These are phyloP conservation scores for Pasiphila rectangulata DNA, from an alignment of 2,888 invertebrate genomes.

Conservation along the genomic window DNA sequence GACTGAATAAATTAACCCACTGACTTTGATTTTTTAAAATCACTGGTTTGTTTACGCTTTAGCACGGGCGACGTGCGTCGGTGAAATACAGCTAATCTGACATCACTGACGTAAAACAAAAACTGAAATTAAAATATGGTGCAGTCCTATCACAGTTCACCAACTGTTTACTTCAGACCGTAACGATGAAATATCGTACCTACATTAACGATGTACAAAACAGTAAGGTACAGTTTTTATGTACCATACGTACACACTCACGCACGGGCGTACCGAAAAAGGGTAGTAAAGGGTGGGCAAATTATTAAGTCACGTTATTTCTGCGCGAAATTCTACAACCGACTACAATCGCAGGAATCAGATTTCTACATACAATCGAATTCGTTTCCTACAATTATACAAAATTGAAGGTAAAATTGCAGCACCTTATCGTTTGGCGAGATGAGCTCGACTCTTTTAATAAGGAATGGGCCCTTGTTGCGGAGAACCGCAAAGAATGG, in stretches of 20 bases:
- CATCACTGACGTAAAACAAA: slow-evolving; percentile 42
- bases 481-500: no score
- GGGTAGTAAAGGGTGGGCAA: neutral
- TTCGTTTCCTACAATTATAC: slow-evolving; percentile 46
- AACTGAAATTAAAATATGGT: slow-evolving; percentile 43
- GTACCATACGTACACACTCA: neutral
- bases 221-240: neutral
- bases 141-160: slow-evolving; percentile 33
- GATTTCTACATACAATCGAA: slow-evolving; percentile 47
- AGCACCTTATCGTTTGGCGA: slow-evolving; percentile 42
- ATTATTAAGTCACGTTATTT: slow-evolving; percentile 30
- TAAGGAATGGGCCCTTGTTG: no score
- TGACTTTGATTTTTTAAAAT: slow-evolving; percentile 29
- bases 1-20: slow-evolving; percentile 37
- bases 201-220: slow-evolving; percentile 1
- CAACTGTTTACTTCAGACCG: slow-evolving; percentile 27
- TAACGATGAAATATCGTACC: slow-evolving; percentile 4
- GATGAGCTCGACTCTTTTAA: no score
- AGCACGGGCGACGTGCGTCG: slow-evolving; percentile 12
- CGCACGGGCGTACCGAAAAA: neutral
- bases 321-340: slow-evolving; percentile 28
- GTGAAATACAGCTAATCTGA: slow-evolving; percentile 42
- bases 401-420: slow-evolving; percentile 41
- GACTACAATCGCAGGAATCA: slow-evolving; percentile 37
- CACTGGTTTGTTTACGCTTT: slow-evolving; percentile 22